These are phyloP conservation scores for Microtus californicus DNA, from an alignment of 2,797 vertebrate species.

Conservation along the genomic window DNA sequence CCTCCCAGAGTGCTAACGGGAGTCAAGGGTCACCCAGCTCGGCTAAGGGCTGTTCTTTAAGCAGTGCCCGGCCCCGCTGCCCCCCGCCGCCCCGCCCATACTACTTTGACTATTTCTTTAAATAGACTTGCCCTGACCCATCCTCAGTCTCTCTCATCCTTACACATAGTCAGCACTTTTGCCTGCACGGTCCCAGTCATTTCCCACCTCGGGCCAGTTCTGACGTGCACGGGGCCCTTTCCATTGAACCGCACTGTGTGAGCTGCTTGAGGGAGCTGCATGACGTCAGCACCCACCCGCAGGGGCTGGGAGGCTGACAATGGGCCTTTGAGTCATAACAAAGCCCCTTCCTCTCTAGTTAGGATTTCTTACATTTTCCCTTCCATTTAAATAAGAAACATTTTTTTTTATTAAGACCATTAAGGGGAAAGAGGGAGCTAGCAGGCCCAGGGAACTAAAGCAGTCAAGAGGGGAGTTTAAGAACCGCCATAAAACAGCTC, in stretches of 20 bases:
- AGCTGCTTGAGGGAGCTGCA: background rate
- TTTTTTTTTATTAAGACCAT: constrained; percentile 35
- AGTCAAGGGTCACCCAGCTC: background rate
- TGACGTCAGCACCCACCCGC: constrained; percentile 60
- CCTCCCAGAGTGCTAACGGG: background rate
- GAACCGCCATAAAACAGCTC: constrained; percentile 58
- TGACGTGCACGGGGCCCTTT: constrained; percentile 27
- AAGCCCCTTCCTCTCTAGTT: constrained; percentile 41
- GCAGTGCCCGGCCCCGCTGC: fast-evolving
- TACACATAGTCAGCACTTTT: constrained; percentile 71
- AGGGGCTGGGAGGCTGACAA: constrained; percentile 69
- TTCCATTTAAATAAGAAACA: constrained; percentile 48
- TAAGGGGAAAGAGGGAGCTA: constrained; percentile 37
- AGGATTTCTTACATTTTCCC: constrained; percentile 73
- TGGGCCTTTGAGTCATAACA: constrained; percentile 71
- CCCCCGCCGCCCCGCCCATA: too few relatives aligned
- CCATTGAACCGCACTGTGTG: constrained; percentile 32
- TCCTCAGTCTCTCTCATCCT: constrained; percentile 67
- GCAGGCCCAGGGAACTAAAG: constrained; percentile 62
- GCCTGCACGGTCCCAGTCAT: constrained; percentile 47
- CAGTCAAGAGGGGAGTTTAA: constrained; percentile 33
- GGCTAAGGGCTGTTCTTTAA: background rate
- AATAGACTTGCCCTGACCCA: constrained; percentile 71
- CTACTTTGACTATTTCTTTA: background rate
- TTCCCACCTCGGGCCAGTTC: constrained; percentile 73